phyloP scores from a whole-genome alignment of 2,797 vertebrate genomes.

The Huso huso region DNA sequence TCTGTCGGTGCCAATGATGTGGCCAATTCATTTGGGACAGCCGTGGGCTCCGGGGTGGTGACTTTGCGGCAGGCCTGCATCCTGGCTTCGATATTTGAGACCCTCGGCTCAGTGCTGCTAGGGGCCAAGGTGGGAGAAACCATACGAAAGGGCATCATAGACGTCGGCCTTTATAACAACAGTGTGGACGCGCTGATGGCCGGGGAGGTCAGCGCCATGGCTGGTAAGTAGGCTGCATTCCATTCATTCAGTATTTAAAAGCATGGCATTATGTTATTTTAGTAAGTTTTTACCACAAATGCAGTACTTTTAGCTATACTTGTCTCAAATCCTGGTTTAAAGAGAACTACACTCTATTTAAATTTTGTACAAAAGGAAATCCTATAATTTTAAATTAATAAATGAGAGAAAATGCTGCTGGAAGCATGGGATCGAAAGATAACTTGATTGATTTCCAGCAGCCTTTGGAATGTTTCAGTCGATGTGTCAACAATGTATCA shows the following conservation, averaged over 20 bases:
- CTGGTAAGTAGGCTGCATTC: conserved; percentile 71
- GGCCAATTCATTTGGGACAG: conserved; percentile 95
- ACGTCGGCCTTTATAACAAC: conserved; percentile 83
- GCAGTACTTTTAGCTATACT: no score
- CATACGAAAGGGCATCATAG: conserved; percentile 95
- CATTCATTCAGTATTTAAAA: neutral
- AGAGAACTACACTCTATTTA: no score
- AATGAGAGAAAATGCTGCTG: no score
- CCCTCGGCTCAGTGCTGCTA: conserved; percentile 86
- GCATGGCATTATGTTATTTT: no score
- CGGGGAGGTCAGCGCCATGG: conserved; percentile 97
- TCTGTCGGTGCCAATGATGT: conserved; percentile 97
- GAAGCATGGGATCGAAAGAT: no score
- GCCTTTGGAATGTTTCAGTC: no score
- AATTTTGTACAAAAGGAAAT: no score
- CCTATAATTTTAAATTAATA: no score
- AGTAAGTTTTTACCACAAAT: no score
- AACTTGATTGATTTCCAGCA: no score
- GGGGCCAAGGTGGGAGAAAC: conserved; percentile 98
- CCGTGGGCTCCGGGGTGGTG: conserved; percentile 95
- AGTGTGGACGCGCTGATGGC: conserved; percentile 83
- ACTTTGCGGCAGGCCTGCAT: conserved; percentile 90
- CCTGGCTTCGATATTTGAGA: conserved; percentile 95
- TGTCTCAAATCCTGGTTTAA: no score
- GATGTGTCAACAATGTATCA: no score